Conservation (phyloP, 1,140 invertebrate genomes). For the Zelostemma sp. region DNA sequence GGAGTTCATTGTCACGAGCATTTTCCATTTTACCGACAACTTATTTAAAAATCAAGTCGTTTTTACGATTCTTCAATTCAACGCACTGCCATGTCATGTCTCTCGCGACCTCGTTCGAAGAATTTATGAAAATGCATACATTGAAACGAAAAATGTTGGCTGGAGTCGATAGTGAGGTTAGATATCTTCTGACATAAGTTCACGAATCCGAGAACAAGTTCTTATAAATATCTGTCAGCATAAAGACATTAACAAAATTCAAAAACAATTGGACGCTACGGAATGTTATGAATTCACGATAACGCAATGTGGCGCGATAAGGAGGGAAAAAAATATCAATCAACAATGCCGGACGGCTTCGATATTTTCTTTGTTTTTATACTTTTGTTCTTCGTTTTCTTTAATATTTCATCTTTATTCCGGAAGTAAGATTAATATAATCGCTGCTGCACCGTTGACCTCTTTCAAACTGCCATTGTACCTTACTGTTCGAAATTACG, state of each 20-base stretch:
- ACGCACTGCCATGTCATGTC: neutral
- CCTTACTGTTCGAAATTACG: constrained; percentile 9
- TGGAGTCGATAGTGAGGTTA: neutral
- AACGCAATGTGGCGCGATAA: constrained; percentile 1
- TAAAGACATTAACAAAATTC: too few relatives aligned
- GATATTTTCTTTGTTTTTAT: constrained; percentile 30
- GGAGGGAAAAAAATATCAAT: constrained; percentile 10
- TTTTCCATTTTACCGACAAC: neutral
- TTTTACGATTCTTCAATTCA: neutral
- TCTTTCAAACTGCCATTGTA: constrained; percentile 10
- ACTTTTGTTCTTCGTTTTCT: constrained; percentile 6
- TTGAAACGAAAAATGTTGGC: neutral
- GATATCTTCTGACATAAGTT: neutral
- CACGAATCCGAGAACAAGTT: neutral
- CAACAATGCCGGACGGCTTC: constrained; percentile 8
- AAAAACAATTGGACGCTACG: neutral
- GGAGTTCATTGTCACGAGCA: neutral
- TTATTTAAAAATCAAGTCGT: neutral
- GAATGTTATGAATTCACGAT: neutral
- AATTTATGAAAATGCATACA: constrained; percentile 3
- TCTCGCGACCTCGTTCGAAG: neutral
- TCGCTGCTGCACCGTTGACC: constrained; percentile 32
- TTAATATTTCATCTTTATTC: constrained; percentile 37
- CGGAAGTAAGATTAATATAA: constrained; percentile 51
- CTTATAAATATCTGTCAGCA: neutral